Evolutionary conservation across 2,113 vertebrate genomes (phyloP).

Genomic region (Meriones unguiculatus): DNA sequence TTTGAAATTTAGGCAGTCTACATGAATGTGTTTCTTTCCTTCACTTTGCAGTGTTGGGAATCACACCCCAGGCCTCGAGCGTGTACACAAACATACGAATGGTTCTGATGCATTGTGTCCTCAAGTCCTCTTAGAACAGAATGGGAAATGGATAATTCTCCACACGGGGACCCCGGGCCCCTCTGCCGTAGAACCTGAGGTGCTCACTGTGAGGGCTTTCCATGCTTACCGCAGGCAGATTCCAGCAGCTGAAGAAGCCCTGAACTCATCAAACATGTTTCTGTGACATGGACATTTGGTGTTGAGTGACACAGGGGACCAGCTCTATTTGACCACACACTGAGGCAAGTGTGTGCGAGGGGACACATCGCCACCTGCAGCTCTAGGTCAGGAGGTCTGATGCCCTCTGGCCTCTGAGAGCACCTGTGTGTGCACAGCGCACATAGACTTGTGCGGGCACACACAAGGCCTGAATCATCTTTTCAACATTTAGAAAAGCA

Average conservation of each 20-base stretch:
- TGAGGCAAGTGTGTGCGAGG: not conserved
- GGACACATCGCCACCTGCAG: not conserved
- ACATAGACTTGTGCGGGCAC: not conserved
- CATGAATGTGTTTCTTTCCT: not conserved
- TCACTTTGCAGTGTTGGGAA: not conserved
- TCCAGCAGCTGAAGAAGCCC: not conserved
- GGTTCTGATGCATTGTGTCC: not conserved
- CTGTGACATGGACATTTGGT: not conserved
- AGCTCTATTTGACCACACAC: not conserved
- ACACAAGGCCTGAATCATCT: not conserved
- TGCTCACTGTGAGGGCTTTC: not conserved
- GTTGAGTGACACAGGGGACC: not conserved
- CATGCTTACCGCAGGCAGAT: not conserved
- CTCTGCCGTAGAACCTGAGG: not conserved
- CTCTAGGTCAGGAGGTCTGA: not conserved
- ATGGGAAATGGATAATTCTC: conserved; percentile 14
- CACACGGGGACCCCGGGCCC: not conserved
- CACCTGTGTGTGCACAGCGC: not conserved
- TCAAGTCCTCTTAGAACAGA: not conserved
- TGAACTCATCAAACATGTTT: not conserved
- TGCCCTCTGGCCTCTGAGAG: not conserved
- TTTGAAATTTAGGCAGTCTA: conserved; percentile 7
- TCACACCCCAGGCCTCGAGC: not conserved
- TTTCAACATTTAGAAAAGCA: conserved; percentile 6
- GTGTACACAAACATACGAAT: not conserved